Conservation (phyloP, 92 coral and sea anemone species). For the Epizoanthus rinbou region DNA sequence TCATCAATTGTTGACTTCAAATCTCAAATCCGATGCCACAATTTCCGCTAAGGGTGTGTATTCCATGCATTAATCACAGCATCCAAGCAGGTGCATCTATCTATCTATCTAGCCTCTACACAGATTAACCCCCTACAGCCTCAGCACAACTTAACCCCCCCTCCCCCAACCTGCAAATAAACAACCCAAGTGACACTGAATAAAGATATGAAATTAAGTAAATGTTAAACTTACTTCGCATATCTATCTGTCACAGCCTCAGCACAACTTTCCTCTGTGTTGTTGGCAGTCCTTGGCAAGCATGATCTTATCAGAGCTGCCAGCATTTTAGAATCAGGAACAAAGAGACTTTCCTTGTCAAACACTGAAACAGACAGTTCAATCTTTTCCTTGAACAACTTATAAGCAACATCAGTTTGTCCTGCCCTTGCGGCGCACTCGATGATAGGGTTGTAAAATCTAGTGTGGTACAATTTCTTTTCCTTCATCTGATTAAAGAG, state of each 20-base stretch:
- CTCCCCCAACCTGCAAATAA: too few relatives aligned
- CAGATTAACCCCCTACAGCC: too few relatives aligned
- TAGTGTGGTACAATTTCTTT: constrained; percentile 66
- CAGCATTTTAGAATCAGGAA: constrained; percentile 68
- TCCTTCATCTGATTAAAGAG: constrained; percentile 53
- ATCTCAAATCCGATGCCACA: too few relatives aligned
- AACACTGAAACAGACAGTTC: constrained; percentile 54
- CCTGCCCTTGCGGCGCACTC: constrained; percentile 72
- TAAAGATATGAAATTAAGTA: too few relatives aligned
- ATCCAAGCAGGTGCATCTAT: too few relatives aligned
- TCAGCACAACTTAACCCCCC: too few relatives aligned
- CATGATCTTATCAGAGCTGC: constrained; percentile 72
- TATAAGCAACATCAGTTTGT: constrained; percentile 63
- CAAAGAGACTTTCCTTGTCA: constrained; percentile 50
- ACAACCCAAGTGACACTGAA: too few relatives aligned
- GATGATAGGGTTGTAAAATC: constrained; percentile 75
- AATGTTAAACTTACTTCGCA: neutral
- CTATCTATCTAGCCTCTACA: too few relatives aligned
- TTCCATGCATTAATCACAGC: too few relatives aligned
- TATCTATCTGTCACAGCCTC: neutral
- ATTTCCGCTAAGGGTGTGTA: too few relatives aligned
- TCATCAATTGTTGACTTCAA: too few relatives aligned
- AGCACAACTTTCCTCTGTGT: neutral
- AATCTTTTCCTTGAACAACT: constrained; percentile 77
- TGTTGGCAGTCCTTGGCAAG: neutral